These are phyloP conservation scores for Macropis europaea DNA, from an alignment of 2,888 invertebrate genomes.

Conservation along the genomic window DNA sequence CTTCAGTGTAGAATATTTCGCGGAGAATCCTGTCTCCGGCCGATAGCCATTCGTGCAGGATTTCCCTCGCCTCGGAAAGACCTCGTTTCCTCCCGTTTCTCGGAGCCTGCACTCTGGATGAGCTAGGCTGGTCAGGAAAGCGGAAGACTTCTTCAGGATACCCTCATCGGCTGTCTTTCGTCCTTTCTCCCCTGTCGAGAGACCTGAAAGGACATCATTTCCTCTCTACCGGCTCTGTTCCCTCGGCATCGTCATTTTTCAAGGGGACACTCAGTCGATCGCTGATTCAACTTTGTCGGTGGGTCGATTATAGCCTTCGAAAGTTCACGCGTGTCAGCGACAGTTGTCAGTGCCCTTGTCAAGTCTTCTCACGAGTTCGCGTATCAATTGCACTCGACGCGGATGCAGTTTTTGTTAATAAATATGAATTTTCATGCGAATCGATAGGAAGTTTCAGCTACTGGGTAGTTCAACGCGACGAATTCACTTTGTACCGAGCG, in stretches of 20 bases:
- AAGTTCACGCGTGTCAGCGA: too few species aligned
- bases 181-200: conserved; percentile 12
- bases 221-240: conserved; percentile 13
- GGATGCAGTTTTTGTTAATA: too few species aligned
- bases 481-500: too few species aligned
- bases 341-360: too few species aligned
- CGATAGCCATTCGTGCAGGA: conserved; percentile 11
- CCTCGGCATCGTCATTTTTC: conserved; percentile 4
- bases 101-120: conserved; percentile 43
- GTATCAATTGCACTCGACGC: too few species aligned
- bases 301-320: too few species aligned
- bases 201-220: conserved; percentile 19
- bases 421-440: too few species aligned
- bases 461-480: too few species aligned
- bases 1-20: conserved; percentile 19
- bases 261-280: too few species aligned
- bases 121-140: conserved; percentile 62
- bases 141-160: conserved; percentile 67
- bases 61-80: not conserved
- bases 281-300: too few species aligned
- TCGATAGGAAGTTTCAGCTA: too few species aligned
- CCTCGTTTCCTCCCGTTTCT: conserved; percentile 32
- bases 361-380: too few species aligned
- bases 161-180: conserved; percentile 37
- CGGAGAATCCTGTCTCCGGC: not conserved